These are phyloP conservation scores for Ylistrum balloti DNA, from an alignment of 1,140 invertebrate genomes.

Conservation along the genomic window DNA sequence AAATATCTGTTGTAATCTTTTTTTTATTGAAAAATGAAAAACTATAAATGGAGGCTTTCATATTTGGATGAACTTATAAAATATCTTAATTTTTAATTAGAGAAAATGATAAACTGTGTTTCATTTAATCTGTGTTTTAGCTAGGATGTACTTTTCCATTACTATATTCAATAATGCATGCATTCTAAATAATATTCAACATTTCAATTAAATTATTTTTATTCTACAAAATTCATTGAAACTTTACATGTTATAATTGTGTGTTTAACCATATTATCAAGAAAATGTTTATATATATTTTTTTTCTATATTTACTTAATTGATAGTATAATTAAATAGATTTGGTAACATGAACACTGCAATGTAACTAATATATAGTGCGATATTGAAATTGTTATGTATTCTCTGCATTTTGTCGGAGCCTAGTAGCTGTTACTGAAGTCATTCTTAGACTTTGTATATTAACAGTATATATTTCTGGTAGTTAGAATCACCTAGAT, in stretches of 20 bases:
- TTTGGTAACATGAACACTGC: no score
- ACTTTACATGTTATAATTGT: background rate
- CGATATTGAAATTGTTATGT: background rate
- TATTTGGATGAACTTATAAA: no score
- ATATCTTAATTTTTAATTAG: no score
- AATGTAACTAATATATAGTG: background rate
- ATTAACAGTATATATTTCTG: conserved; percentile 12
- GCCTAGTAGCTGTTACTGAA: background rate
- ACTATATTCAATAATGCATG: background rate
- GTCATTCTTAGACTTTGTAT: background rate
- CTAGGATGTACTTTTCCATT: no score
- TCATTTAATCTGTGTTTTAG: no score
- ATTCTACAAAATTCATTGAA: background rate
- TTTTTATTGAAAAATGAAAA: no score
- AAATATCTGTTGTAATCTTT: no score
- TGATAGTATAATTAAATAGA: background rate
- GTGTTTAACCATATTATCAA: background rate
- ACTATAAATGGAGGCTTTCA: no score
- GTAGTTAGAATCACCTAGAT: conserved; percentile 15
- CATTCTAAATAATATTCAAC: background rate
- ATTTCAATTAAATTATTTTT: background rate
- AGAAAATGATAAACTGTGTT: no score
- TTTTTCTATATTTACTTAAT: background rate
- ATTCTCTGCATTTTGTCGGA: background rate
- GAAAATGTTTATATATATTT: conserved; percentile 5